Percentiles rank a stretch among this genome's conserved stretches.
Conservation (phyloP, 1,140 invertebrate species). For the Leptinotarsa lineolata region DNA sequence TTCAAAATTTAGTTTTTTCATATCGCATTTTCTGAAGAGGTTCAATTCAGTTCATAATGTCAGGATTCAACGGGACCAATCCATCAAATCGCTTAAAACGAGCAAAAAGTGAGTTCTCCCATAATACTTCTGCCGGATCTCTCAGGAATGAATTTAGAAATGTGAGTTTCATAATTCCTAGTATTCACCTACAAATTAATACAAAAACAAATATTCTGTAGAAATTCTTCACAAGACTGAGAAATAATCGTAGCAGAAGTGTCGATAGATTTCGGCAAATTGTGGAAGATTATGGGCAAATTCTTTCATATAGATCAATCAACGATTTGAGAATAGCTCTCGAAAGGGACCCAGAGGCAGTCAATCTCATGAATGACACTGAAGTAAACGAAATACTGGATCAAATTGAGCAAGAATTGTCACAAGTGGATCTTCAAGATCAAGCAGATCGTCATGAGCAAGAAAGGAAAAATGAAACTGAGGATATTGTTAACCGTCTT, state of each 20-base stretch:
- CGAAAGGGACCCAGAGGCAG: slow-evolving; percentile 8
- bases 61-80: not conserved
- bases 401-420: slow-evolving; percentile 24
- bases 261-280: slow-evolving; percentile 22
- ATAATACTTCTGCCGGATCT: not conserved
- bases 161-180: slow-evolving; percentile 7
- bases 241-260: slow-evolving; percentile 20
- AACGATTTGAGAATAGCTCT: slow-evolving; percentile 9
- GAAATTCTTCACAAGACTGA: slow-evolving; percentile 23
- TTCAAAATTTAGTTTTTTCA: not conserved
- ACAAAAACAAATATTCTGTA: not conserved
- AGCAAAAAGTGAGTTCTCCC: slow-evolving; percentile 22
- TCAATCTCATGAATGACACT: slow-evolving; percentile 7
- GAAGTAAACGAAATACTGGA: slow-evolving; percentile 21
- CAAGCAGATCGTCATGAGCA: slow-evolving; percentile 7
- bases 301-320: slow-evolving; percentile 21
- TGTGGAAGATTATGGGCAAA: slow-evolving; percentile 24
- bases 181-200: not conserved
- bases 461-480: slow-evolving; percentile 8
- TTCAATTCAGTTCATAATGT: not conserved
- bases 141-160: slow-evolving; percentile 23
- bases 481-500: slow-evolving; percentile 21
- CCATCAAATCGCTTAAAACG: slow-evolving; percentile 5
- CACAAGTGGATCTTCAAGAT: slow-evolving; percentile 13
- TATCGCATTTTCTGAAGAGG: no score